Evolutionary conservation across 2,797 vertebrate species (phyloP).

Genomic region (Varecia variegata): DNA sequence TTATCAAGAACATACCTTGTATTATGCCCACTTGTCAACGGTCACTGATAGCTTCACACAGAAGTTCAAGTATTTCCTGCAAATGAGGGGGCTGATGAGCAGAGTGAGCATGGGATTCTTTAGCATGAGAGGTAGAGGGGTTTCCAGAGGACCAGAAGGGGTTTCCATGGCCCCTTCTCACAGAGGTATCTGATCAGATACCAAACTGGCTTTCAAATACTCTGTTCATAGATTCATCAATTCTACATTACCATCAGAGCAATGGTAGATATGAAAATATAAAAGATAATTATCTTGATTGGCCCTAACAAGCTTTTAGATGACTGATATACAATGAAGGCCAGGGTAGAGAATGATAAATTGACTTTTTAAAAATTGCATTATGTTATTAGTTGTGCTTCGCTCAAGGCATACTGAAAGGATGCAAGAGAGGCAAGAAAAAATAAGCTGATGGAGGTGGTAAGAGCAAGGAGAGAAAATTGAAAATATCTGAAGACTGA

Average conservation of each 20-base stretch:
- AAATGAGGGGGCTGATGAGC: background rate
- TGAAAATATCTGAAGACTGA: constrained; percentile 2
- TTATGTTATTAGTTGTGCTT: background rate
- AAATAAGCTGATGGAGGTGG: background rate
- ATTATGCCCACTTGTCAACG: background rate
- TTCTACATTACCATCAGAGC: background rate
- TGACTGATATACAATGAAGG: background rate
- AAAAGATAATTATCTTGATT: background rate
- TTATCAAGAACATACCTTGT: background rate
- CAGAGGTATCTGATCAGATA: background rate
- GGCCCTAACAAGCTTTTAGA: background rate
- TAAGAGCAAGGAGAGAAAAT: background rate
- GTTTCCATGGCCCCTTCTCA: background rate
- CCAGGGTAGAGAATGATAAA: background rate
- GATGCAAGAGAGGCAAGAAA: background rate
- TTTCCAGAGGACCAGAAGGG: background rate
- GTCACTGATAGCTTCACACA: background rate
- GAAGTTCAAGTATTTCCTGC: background rate
- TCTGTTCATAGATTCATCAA: background rate
- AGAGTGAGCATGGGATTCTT: background rate
- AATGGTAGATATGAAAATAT: background rate
- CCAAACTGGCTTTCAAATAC: background rate
- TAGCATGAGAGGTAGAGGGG: background rate
- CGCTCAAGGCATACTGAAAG: background rate
- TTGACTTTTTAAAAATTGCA: background rate